Conservation (phyloP, 2,113 vertebrate species). For the Rattus rattus region DNA sequence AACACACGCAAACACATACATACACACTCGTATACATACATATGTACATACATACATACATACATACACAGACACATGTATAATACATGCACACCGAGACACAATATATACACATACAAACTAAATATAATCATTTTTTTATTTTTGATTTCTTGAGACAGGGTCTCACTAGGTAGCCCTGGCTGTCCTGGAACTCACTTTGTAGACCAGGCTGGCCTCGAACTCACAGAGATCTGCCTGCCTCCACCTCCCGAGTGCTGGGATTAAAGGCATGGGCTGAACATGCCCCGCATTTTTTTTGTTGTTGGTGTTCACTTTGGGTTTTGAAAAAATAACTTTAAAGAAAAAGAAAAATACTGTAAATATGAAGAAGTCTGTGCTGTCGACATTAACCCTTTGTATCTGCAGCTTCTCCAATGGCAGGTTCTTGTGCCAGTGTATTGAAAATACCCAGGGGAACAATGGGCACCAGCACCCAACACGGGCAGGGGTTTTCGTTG, state of each 20-base stretch:
- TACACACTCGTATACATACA: neutral
- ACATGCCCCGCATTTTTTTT: too few species aligned
- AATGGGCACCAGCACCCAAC: neutral
- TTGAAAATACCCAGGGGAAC: neutral
- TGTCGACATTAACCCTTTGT: too few species aligned
- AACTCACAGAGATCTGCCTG: neutral
- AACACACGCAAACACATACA: neutral
- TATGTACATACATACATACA: neutral
- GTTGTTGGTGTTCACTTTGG: too few species aligned
- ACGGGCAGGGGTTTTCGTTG: neutral
- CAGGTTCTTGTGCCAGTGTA: neutral
- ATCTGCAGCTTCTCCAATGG: neutral
- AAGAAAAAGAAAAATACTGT: neutral
- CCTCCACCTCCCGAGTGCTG: neutral
- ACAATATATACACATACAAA: neutral
- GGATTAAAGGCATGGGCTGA: neutral
- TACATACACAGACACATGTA: neutral
- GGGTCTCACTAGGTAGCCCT: neutral
- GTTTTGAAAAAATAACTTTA: neutral
- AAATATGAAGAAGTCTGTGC: neutral
- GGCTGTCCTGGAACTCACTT: neutral
- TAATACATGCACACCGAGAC: neutral
- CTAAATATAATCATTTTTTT: neutral
- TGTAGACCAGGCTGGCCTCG: neutral
- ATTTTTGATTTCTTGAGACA: neutral